Conservation (phyloP, 2,888 invertebrate species). For the Peribatodes rhomboidaria region DNA sequence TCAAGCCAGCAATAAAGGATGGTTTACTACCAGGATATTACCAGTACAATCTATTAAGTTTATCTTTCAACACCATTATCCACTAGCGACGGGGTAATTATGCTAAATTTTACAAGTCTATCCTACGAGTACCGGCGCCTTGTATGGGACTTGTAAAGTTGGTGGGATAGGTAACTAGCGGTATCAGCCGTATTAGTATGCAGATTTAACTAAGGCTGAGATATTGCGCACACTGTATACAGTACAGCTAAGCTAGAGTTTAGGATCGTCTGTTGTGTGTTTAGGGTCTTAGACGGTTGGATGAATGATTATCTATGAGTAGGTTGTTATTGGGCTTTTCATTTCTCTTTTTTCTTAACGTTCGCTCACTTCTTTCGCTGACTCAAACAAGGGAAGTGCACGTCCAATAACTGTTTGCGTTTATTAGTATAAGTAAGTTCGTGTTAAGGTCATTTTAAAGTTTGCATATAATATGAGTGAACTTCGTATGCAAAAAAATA, state of each 20-base stretch:
- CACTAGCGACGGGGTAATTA: constrained; percentile 41
- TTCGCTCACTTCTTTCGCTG: no score
- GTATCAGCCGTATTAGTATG: constrained; percentile 61
- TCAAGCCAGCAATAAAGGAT: constrained; percentile 11
- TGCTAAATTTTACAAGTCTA: constrained; percentile 58
- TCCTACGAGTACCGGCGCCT: constrained; percentile 45
- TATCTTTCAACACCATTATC: constrained; percentile 36
- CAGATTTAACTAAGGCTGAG: constrained; percentile 53
- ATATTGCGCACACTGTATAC: constrained; percentile 39
- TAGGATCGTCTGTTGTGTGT: constrained; percentile 40
- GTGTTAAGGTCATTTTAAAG: no score
- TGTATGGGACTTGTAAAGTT: constrained; percentile 55
- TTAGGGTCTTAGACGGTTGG: constrained; percentile 18
- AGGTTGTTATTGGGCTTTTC: no score
- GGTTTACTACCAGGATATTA: constrained; percentile 38
- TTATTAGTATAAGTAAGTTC: no score
- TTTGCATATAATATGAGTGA: no score
- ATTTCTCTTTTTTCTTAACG: no score
- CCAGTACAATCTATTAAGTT: constrained; percentile 32
- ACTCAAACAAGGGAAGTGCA: no score
- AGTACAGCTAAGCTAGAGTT: constrained; percentile 32
- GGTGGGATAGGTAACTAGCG: constrained; percentile 46
- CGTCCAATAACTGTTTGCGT: no score
- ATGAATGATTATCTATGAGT: not conserved
- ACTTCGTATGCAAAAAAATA: no score